Conservation (phyloP, 2,113 vertebrate genomes). For the Pleuronectes platessa region DNA sequence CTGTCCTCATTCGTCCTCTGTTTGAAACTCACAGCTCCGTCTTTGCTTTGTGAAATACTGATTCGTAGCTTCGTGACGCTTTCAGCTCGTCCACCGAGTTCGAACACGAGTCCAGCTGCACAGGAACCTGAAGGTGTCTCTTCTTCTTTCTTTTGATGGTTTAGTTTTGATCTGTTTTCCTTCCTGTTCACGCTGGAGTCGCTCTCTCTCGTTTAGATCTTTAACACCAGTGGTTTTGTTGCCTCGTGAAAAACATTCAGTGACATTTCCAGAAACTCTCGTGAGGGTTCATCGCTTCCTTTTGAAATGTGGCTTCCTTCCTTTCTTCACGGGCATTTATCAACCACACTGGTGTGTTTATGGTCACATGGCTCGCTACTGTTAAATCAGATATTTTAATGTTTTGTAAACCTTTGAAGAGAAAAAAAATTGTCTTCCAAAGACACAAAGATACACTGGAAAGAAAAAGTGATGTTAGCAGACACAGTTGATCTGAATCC, state of each 20-base stretch:
- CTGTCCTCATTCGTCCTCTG: too few species aligned
- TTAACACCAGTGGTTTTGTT: constrained; percentile 18
- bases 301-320: constrained; percentile 18
- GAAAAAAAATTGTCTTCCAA: constrained; percentile 56
- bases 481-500: background rate
- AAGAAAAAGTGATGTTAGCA: constrained; percentile 37
- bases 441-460: constrained; percentile 11
- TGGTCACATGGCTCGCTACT: constrained; percentile 48
- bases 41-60: constrained; percentile 36
- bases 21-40: background rate
- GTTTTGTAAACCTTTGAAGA: constrained; percentile 25
- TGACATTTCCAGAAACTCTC: background rate
- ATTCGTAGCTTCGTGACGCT: constrained; percentile 29
- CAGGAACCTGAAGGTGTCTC: constrained; percentile 33
- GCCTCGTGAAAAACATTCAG: background rate
- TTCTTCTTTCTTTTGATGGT: background rate
- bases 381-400: constrained; percentile 28
- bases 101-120: constrained; percentile 29
- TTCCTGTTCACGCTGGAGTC: background rate
- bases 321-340: background rate
- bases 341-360: background rate
- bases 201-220: background rate
- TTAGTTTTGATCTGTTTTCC: background rate
- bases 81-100: constrained; percentile 28
- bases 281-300: constrained; percentile 9